Evolutionary conservation across 2,113 vertebrate genomes (phyloP), one percentile per base, ranked within the genome.

Genomic region (Nematolebias whitei): DNA sequence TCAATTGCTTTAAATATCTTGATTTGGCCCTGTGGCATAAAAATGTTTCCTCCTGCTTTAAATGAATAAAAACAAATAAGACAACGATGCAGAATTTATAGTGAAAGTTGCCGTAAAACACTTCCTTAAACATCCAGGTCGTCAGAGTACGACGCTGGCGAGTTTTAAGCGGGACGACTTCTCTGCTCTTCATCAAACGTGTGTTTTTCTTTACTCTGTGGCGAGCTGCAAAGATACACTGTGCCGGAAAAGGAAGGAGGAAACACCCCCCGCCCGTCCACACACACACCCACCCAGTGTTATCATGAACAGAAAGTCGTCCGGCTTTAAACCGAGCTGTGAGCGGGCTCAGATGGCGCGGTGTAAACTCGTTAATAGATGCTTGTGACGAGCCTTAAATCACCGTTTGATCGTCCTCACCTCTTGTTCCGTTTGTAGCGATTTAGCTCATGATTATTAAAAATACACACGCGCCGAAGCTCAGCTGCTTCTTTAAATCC

Each of bases 211-310:
- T 9, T 1, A 16, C 14, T 52, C 39, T 52, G 43, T 40, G 13
- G 12, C 45, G 40, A 73, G 45, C 24, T 63, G 43, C 14, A 61
- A 8, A 58, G 49, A 68, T 2, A 72, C 51, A 58, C 14, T 60
- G 43, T 53, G 58, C 62, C 49, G 78, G 80, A 85, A 85, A 68
- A 70, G 68, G 62, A 80, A 71, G 50, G 55, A 83, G 78, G 74
- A 83, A 85, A 56, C 53, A 12, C 26, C 40, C 18, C 51, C 26
- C 24, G 2, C 7, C 8, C 32, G n/a, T 32, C 1, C 3, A 41
- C 61, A 19, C 61, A 12, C 40, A 40, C 49, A 32, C 15, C 6
- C 63, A 2, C 15, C 23, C 72, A 43, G 74, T 44, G 20, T 61
- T 64, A 71, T 61, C 41, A 62, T 74, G 66, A 71, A 62, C 32